These are phyloP conservation scores for Acanthopleura granulata DNA, from an alignment of 2,888 invertebrate genomes.

Conservation along the genomic window DNA sequence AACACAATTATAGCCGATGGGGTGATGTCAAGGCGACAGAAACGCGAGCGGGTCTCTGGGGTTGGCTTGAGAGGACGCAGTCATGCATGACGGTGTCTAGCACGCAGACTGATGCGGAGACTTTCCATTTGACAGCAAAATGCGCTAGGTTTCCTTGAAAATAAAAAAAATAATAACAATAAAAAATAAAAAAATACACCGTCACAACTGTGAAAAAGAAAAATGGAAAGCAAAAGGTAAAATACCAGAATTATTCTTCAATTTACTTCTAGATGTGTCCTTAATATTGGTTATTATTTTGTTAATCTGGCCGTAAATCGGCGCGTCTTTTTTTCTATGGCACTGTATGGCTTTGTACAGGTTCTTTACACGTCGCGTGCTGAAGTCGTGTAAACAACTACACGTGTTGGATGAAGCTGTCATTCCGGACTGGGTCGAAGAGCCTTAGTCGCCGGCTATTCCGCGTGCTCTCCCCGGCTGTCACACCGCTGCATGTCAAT, in stretches of 20 bases:
- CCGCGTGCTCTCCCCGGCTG: not conserved
- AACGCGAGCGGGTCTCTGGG: too few species aligned
- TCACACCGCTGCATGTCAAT: slow-evolving; percentile 6
- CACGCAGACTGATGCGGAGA: too few species aligned
- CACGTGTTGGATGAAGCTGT: not conserved
- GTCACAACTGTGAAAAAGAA: too few species aligned
- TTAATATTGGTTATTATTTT: too few species aligned
- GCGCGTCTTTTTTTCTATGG: not conserved
- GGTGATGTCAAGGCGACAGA: too few species aligned
- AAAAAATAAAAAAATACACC: not conserved
- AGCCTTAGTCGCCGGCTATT: not conserved
- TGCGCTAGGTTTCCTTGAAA: not conserved
- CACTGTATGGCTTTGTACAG: not conserved
- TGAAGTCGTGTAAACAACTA: slow-evolving; percentile 1
- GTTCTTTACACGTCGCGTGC: not conserved
- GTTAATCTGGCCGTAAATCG: too few species aligned
- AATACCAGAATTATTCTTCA: too few species aligned
- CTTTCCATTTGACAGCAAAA: not conserved
- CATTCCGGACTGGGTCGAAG: not conserved
- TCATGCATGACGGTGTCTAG: too few species aligned
- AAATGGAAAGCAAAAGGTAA: too few species aligned
- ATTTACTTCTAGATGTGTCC: too few species aligned
- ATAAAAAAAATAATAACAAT: not conserved
- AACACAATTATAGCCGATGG: too few species aligned
- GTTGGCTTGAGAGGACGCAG: too few species aligned